A percentile compares a stretch with the other conserved stretches of the same genome.
These are phyloP conservation scores for Forbesichthys agassizii DNA, from an alignment of 2,113 vertebrate species.

Conservation along the genomic window DNA sequence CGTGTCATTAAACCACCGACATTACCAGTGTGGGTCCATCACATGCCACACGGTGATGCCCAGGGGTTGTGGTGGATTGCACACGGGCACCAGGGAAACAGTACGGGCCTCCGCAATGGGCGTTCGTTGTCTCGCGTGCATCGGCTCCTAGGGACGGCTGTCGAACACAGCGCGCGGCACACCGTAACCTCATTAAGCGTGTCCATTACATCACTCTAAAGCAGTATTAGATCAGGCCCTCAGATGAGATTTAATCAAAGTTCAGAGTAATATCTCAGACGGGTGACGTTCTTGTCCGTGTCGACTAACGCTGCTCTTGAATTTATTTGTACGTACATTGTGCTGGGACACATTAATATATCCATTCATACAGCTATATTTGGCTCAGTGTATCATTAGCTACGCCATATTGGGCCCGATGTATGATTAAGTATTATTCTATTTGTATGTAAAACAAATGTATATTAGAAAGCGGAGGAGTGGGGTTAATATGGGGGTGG, in stretches of 20 bases:
- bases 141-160: constrained; percentile 44
- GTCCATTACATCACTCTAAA: constrained; percentile 66
- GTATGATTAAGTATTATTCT: not conserved
- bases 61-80: constrained; percentile 9
- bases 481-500: not conserved
- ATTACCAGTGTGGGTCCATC: constrained; percentile 67
- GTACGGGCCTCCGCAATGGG: constrained; percentile 52
- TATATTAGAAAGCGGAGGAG: constrained; percentile 3
- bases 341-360: constrained; percentile 4
- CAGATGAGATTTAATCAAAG: constrained; percentile 53
- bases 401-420: not conserved
- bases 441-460: constrained; percentile 4
- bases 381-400: not conserved
- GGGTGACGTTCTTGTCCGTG: constrained; percentile 22
- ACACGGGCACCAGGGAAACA: constrained; percentile 20
- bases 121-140: constrained; percentile 56
- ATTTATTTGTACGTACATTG: constrained; percentile 19
- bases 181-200: constrained; percentile 65
- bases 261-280: constrained; percentile 49
- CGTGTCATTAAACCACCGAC: constrained; percentile 49
- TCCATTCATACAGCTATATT: not conserved
- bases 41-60: constrained; percentile 44
- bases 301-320: constrained; percentile 28
- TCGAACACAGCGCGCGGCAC: constrained; percentile 48
- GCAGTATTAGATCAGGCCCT: constrained; percentile 55